Evolutionary conservation across 2,888 invertebrate genomes (phyloP).

Genomic region (Plutella xylostella): DNA sequence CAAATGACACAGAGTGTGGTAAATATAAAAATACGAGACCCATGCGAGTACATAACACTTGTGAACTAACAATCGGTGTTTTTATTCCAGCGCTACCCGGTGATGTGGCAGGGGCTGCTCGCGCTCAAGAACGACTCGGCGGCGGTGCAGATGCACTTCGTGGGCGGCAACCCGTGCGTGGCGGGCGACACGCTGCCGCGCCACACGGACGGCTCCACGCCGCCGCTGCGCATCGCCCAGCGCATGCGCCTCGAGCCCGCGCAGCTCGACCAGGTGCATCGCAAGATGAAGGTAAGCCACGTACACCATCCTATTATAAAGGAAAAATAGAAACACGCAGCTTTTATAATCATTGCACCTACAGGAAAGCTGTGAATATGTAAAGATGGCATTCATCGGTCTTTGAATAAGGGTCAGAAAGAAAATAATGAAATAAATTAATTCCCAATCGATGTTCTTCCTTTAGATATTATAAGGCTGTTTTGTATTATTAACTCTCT

Average conservation of each 20-base stretch:
- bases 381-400: no score
- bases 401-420: no score
- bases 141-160: conserved; percentile 98
- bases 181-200: conserved; percentile 90
- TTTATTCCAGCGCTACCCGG: conserved; percentile 83
- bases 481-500: no score
- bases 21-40: no score
- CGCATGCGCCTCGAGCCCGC: conserved; percentile 96
- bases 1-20: no score
- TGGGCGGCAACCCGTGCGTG: conserved; percentile 92
- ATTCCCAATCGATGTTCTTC: no score
- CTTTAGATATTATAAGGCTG: no score
- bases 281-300: conserved; percentile 90
- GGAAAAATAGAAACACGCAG: no score
- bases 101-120: conserved; percentile 97
- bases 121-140: conserved; percentile 97
- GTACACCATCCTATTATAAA: not conserved
- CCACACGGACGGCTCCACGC: conserved; percentile 84
- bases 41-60: no score
- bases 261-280: conserved; percentile 95
- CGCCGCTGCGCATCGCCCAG: conserved; percentile 93
- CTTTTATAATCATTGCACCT: no score
- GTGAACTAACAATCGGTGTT: not conserved
- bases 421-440: no score
- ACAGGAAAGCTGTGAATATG: no score